Evolutionary conservation across 2,888 invertebrate genomes (phyloP).

Genomic region (Deladenus siricidicola): DNA sequence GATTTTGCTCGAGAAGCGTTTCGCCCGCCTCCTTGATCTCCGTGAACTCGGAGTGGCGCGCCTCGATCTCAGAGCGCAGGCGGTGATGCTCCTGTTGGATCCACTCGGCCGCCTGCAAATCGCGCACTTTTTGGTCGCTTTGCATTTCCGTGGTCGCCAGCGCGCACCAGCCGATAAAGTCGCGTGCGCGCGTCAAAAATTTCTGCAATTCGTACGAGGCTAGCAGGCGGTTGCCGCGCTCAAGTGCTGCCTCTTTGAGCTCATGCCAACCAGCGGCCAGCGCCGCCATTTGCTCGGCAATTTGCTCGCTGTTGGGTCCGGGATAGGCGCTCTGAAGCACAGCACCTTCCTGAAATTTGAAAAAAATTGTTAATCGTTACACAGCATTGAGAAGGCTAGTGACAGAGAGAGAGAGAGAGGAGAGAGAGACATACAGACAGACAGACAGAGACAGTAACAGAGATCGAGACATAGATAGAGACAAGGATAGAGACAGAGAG

Average conservation of each 20-base stretch:
- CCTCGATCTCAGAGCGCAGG: constrained; percentile 76
- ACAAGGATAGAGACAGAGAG: neutral
- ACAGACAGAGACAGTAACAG: neutral
- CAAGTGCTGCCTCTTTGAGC: constrained; percentile 72
- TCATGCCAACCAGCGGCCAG: constrained; percentile 78
- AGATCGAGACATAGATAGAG: neutral
- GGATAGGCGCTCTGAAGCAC: constrained; percentile 74
- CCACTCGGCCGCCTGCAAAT: constrained; percentile 39
- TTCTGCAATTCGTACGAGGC: constrained; percentile 81
- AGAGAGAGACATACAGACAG: neutral
- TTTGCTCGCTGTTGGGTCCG: constrained; percentile 79
- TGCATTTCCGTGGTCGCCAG: constrained; percentile 65
- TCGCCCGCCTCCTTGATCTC: constrained; percentile 69
- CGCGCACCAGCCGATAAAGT: constrained; percentile 77
- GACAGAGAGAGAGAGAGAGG: neutral
- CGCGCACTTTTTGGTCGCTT: constrained; percentile 63
- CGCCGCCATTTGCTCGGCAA: constrained; percentile 75
- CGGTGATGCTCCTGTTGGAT: constrained; percentile 70
- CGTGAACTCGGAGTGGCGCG: constrained; percentile 72
- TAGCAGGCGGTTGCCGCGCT: constrained; percentile 71
- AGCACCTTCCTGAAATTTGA: constrained; percentile 64
- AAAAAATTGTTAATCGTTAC: neutral
- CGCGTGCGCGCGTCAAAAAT: constrained; percentile 77
- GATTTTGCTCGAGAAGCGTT: constrained; percentile 74
- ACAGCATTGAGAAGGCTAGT: neutral